Evolutionary conservation across 2,113 vertebrate species (phyloP).

Genomic region (Hydrochoerus hydrochaeris): DNA sequence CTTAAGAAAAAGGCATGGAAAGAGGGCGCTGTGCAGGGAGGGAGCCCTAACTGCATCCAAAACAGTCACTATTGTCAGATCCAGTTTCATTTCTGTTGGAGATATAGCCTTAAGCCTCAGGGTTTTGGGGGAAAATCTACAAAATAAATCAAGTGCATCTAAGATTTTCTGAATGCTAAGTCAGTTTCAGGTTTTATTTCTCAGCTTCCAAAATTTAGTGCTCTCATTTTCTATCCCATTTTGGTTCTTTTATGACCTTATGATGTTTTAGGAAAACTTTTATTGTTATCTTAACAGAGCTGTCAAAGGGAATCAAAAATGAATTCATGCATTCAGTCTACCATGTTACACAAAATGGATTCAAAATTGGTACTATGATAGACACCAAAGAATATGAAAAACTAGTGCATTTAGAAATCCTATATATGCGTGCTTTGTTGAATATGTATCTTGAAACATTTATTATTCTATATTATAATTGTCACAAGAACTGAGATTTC

Average conservation of each 20-base stretch:
- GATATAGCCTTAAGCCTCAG: too few relatives aligned
- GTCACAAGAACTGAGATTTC: neutral
- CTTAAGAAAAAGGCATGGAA: neutral
- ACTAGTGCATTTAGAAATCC: neutral
- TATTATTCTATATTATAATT: neutral
- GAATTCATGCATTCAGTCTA: neutral
- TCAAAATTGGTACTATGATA: neutral
- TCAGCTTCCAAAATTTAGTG: neutral
- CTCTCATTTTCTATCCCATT: neutral
- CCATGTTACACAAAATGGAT: neutral
- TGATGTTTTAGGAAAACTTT: neutral
- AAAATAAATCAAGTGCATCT: too few relatives aligned
- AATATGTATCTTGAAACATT: neutral
- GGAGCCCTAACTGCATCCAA: neutral
- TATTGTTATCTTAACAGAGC: neutral
- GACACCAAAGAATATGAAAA: neutral
- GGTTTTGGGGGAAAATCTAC: too few relatives aligned
- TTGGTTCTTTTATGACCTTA: neutral
- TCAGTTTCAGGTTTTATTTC: neutral
- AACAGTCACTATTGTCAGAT: too few relatives aligned
- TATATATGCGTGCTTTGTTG: neutral
- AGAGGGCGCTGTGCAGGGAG: neutral
- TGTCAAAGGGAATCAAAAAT: neutral
- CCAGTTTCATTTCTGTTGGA: too few relatives aligned
- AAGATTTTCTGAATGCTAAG: too few relatives aligned